Base-by-base conservation (phyloP, 2,888 invertebrate species). In the Galeruca laticollis region DNA sequence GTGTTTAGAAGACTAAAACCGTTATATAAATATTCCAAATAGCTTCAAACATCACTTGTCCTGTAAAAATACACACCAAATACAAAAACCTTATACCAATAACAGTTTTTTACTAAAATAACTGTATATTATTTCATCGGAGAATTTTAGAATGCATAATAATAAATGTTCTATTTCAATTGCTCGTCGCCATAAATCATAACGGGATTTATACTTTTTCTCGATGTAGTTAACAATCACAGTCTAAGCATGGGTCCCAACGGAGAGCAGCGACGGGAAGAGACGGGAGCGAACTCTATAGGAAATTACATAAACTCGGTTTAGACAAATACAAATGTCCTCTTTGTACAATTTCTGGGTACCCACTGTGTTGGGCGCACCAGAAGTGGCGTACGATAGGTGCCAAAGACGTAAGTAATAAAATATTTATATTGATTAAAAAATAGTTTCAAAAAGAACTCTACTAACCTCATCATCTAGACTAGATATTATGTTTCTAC, bases 241-340 rank as follows among this genome's bases (percentile, higher is more conserved):
- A 79, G 77, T 84, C 84, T 84, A 77, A 82, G 60, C 78, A 71
- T 61, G 77, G 74, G 78, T 83, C 82, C 83, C 83, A 82, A 77
- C 82, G 84, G 83, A 82, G 82, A 78, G 81, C 77, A 75, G 79
- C 75, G 78, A 78, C 79, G 82, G 78, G 81, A 81, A 80, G 77
- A 69, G 76, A 74, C 75, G 77, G 82, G 81, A 83, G 81, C 81
- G 82, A 83, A 84, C 85, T 86, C 86, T 86, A 86, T 86, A 86
- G 86, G 86, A 86, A 86, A 86, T 86, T 86, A 86, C 86, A 86
- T 86, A 86, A 86, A 86, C 86, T 86, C 86, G 82, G 84, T 84
- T 85, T 84, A 84, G 86, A 86, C 86, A 85, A 85, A 85, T 85
- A 86, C 85, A 86, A 86, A 86, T 86, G 86, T 84, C 84, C 85